A percentile compares a stretch with the other conserved stretches of the same genome.
Conservation (phyloP, 2,888 invertebrate genomes). For the Orthonychiurus folsomi region DNA sequence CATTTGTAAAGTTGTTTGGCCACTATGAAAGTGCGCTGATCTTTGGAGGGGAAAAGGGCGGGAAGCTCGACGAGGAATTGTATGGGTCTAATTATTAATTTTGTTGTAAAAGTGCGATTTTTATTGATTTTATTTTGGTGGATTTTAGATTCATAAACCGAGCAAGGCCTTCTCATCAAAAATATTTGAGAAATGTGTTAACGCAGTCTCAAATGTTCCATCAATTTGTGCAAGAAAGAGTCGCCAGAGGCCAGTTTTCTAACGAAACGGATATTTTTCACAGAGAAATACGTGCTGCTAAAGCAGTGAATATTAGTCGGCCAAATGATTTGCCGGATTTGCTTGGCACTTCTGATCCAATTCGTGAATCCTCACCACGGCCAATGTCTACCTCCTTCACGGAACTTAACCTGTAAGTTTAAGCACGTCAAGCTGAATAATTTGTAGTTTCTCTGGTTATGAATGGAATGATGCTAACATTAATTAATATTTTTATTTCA, state of each 20-base stretch:
- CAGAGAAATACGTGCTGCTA: neutral
- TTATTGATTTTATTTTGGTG: slow-evolving; percentile 5
- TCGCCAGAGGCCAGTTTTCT: neutral
- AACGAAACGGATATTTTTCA: neutral
- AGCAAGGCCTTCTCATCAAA: neutral
- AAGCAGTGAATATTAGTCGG: no score
- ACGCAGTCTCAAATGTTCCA: slow-evolving; percentile 9
- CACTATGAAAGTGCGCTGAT: neutral
- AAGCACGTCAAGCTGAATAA: neutral
- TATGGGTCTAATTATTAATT: neutral
- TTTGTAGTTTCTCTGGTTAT: neutral
- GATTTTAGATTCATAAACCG: slow-evolving; percentile 2
- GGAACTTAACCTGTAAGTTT: neutral
- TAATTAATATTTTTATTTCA: no score
- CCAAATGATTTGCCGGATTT: neutral
- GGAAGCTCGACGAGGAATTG: neutral
- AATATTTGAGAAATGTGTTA: neutral
- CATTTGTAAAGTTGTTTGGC: slow-evolving; percentile 6
- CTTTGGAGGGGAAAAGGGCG: no score
- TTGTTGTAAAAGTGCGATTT: neutral
- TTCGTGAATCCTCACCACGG: neutral
- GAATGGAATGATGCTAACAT: no score
- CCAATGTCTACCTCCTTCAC: neutral
- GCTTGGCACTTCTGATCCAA: neutral
- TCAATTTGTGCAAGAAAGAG: slow-evolving; percentile 8